phyloP scores from a whole-genome alignment of 92 coral and sea anemone genomes.

The Siderastrea siderea region DNA sequence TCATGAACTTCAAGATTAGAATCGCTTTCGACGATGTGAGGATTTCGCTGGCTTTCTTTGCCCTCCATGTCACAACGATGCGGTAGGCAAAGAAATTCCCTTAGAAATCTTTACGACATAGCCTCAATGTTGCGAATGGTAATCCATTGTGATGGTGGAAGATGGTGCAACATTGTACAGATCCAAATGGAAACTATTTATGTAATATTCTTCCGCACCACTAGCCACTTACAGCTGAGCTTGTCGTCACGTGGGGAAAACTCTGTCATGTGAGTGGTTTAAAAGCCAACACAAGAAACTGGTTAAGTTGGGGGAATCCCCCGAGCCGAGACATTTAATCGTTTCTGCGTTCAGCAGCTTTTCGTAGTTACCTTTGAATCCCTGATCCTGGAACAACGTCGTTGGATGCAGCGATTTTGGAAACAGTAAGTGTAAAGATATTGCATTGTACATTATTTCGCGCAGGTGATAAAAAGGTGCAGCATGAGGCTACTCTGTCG shows the following conservation, averaged over 20 bases:
- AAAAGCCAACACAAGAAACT: too few relatives aligned
- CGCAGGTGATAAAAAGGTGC: not conserved
- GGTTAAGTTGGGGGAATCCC: conserved; percentile 29
- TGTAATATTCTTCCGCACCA: too few relatives aligned
- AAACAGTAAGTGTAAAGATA: not conserved
- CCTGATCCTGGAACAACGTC: not conserved
- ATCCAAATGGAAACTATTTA: too few relatives aligned
- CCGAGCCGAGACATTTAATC: not conserved
- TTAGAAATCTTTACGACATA: too few relatives aligned
- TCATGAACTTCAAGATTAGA: too few relatives aligned
- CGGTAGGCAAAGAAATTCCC: too few relatives aligned
- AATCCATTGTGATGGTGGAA: not conserved
- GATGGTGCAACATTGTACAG: too few relatives aligned
- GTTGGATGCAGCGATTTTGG: not conserved
- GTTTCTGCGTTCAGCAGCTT: not conserved
- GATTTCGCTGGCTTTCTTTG: not conserved
- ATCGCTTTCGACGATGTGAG: too few relatives aligned
- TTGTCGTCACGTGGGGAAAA: too few relatives aligned
- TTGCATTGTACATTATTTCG: not conserved
- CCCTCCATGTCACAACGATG: too few relatives aligned
- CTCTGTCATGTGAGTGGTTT: not conserved
- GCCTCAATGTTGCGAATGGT: not conserved
- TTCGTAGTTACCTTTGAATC: not conserved
- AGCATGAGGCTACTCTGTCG: too few relatives aligned
- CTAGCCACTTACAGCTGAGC: not conserved